Evolutionary conservation across 2,888 invertebrate species (phyloP), one percentile per base, ranked within the genome.

Genomic region (Calameuta idolon): DNA sequence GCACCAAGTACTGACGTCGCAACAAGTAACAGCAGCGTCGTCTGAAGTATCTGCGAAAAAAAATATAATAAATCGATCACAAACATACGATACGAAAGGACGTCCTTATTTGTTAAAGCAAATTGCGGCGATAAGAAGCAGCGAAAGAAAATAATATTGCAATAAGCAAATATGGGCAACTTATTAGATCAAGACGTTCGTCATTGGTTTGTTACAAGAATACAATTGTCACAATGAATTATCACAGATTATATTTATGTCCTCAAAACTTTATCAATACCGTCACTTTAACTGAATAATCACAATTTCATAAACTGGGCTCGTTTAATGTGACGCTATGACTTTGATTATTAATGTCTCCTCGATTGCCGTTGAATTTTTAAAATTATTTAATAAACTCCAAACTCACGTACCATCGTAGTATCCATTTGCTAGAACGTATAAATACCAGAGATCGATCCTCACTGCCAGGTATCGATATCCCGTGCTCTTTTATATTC

Each of bases 401-500:
- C 12, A 12, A 76, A 71, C 35, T 80, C 81, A 89, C 90, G 85
- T 91, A 91, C 91, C 90, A 90, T 80, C 87, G 88, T 90, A 81
- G 83, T 87, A 85, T 84, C 84, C 82, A 83, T 87, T 80, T 83
- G 77, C 82, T 80, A 75, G 85, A 82, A 84, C 86, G 86, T 84
- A 82, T 82, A 80, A 85, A 84, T 81, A 84, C 86, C 85, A 86
- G 87, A 85, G 86, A 87, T 89, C 81, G 83, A 84, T 85, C 82
- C 82, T 85, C 86, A 91, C 91, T 91, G 89, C 79, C 85, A 81
- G 83, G 84, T 80, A 81, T 78, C 82, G 83, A 81, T 79, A 82
- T 83, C 81, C 79, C 78, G 77, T 81, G 81, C 86, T 87, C 91
- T 90, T 91, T 91, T 91, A 91, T 91, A 91, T 90, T 87, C 88